Conservation (phyloP, 2,113 vertebrate genomes). For the Carettochelys insculpta region DNA sequence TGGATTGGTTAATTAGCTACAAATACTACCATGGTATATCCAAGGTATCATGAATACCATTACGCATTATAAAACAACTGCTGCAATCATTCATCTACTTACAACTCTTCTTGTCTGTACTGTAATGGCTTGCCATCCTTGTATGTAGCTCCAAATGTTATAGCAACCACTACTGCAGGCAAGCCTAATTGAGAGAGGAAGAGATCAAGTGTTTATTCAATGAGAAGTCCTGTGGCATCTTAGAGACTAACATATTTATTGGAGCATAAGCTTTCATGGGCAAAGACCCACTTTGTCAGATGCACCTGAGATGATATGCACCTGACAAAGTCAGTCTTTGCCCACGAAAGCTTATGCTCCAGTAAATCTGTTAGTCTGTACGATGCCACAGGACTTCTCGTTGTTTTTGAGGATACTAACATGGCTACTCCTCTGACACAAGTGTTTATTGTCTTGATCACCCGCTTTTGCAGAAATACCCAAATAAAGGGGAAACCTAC, state of each 20-base stretch:
- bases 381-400: too few relatives aligned
- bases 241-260: too few relatives aligned
- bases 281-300: too few relatives aligned
- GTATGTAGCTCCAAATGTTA: constrained; percentile 60
- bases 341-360: too few relatives aligned
- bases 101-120: constrained; percentile 61
- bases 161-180: constrained; percentile 16
- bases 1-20: neutral
- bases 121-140: constrained; percentile 33
- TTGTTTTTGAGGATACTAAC: too few relatives aligned
- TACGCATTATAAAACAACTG: neutral
- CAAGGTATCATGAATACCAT: neutral
- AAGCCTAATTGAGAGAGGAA: constrained; percentile 36
- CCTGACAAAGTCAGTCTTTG: too few relatives aligned
- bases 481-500: neutral
- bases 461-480: neutral
- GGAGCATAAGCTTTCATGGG: too few relatives aligned
- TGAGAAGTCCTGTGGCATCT: too few relatives aligned
- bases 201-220: too few relatives aligned
- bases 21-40: neutral
- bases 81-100: constrained; percentile 46
- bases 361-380: too few relatives aligned
- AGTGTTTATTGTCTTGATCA: rapidly evolving
- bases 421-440: too few relatives aligned
- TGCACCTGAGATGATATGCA: too few relatives aligned